Base-by-base conservation (phyloP, 2,113 vertebrate genomes). In the Xiphophorus hellerii region DNA sequence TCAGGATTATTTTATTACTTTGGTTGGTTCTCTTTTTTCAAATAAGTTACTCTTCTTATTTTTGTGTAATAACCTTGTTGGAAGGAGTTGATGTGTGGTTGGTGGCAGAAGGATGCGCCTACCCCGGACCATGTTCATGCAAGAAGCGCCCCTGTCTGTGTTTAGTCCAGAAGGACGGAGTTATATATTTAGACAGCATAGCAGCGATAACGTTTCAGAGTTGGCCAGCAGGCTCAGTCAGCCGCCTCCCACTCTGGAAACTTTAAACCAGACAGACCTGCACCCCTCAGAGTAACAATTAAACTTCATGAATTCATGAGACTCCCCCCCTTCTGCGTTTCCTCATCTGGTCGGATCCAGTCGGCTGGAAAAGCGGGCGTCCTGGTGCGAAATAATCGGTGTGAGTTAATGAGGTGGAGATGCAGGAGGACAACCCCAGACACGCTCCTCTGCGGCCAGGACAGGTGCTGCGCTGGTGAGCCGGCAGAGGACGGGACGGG, bases 371-470 rank as follows among this genome's bases (percentile, higher is more conserved):
- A 48, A 73, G 70, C n/a, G 80, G 71, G 73, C 83, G 82, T 85
- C 86, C 61, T 92, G 90, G 83, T 83, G 90, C 89, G 91, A 83
- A 88, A 90, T 93, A 92, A 93, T 93, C 79, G 61, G 86, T 90
- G 86, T 80, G 89, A 88, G 80, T 81, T 88, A 91, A 93, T 93
- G 88, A 93, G 84, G 92, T 86, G 90, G 85, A 87, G 89, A 91
- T 85, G 90, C 78, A 37, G 44, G 62, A 67, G 75, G 54, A 91
- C 90, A 82, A 82, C 86, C 81, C 71, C 86, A 75, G 78, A 63
- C 81, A 76, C 83, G 84, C 88, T 65, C 69, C 61, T 81, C 85
- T 73, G 42, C 81, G 2, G 51, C 54, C 35, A 75, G 37, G 15
- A 76, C 87, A 92, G 88, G 87, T 87, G 88, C 66, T 74, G 78